Evolutionary conservation across 2,113 vertebrate genomes (phyloP).

Genomic region (Sinocyclocheilus rhinocerous): DNA sequence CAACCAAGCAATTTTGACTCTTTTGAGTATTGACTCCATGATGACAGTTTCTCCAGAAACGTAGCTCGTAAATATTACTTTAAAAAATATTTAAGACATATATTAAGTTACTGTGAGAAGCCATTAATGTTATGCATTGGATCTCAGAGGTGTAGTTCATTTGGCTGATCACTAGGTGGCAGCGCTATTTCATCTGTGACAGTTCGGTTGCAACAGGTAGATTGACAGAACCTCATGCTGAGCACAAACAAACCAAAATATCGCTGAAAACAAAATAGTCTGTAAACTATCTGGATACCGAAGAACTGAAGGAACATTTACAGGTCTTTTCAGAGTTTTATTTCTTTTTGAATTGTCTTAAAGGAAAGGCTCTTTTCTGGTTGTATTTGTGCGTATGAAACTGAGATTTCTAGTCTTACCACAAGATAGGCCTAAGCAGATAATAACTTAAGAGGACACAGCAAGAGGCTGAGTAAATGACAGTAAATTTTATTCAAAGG

Average conservation of each 20-base stretch:
- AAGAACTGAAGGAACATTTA: not conserved
- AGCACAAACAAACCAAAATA: not conserved
- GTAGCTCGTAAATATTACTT: not conserved
- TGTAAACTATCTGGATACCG: not conserved
- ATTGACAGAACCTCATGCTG: not conserved
- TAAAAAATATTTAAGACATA: not conserved
- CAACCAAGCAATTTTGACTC: not conserved
- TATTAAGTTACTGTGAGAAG: not conserved
- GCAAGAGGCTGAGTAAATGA: not conserved
- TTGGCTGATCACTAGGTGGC: not conserved
- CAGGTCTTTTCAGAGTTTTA: not conserved
- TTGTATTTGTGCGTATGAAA: not conserved
- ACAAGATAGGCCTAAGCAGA: not conserved
- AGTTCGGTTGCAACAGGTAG: not conserved
- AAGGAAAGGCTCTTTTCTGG: not conserved
- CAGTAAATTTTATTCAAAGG: not conserved
- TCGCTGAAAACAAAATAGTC: not conserved
- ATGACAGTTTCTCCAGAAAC: not conserved
- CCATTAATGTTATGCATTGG: too few relatives aligned
- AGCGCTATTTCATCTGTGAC: not conserved
- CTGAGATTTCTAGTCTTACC: not conserved
- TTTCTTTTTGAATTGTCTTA: not conserved
- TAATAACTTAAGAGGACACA: not conserved
- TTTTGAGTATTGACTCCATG: not conserved
- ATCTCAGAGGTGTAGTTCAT: not conserved